Evolutionary conservation across 2,797 vertebrate species (phyloP).

Genomic region (Phoeniculus purpureus): DNA sequence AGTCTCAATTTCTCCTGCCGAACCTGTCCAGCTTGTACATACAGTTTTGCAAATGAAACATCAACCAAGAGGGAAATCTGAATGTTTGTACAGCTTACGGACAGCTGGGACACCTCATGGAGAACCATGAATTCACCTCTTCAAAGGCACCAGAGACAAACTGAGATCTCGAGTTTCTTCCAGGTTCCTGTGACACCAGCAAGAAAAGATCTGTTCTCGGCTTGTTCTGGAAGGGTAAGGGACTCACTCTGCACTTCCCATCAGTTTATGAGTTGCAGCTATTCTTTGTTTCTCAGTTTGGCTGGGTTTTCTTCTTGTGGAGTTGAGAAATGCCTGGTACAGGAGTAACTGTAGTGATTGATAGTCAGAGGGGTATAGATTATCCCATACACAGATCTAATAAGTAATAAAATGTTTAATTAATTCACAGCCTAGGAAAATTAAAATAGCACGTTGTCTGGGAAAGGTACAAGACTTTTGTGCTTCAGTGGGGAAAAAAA

Average conservation of each 20-base stretch:
- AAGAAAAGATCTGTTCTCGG: neutral
- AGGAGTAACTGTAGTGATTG: neutral
- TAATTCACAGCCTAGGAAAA: neutral
- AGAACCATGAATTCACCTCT: fast-evolving
- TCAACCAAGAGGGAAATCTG: fast-evolving
- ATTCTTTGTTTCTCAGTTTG: neutral
- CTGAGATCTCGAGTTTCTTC: neutral
- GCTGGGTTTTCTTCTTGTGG: fast-evolving
- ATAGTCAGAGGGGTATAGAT: neutral
- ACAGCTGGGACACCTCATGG: neutral
- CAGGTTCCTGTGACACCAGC: fast-evolving
- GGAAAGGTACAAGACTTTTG: neutral
- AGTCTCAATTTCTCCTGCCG: neutral
- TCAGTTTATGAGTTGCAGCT: fast-evolving
- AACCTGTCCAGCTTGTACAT: fast-evolving
- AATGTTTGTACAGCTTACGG: fast-evolving
- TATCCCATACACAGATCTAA: neutral
- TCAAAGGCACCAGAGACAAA: neutral
- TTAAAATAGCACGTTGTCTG: neutral
- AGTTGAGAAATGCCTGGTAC: neutral
- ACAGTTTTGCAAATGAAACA: neutral
- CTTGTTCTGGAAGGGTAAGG: neutral
- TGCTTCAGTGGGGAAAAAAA: neutral
- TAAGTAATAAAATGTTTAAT: neutral
- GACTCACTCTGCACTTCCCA: neutral